Base-by-base conservation (phyloP, 2,113 vertebrate species). In the Python bivittatus region DNA sequence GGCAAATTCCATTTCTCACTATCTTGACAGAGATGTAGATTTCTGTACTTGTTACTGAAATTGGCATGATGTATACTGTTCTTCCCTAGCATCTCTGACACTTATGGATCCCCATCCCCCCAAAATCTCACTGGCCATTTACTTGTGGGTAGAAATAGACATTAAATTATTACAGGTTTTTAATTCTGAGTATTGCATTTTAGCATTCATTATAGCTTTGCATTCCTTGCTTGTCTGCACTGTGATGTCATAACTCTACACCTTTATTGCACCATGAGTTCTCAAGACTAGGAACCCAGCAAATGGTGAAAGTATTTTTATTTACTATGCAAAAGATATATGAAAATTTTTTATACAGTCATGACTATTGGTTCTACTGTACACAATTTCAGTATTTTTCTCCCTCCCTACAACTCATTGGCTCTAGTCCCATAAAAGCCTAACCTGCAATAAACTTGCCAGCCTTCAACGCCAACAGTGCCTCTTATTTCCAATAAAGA, bases 21-120 rank as follows among this genome's bases (percentile, higher is more conserved):
- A 57, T n/a, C 68, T 38, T n/a, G 25, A 7, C 10, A 9, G 86
- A 86, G 87, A 57, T 33, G 20, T n/a, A 15, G 23, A 2, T 86
- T 91, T 84, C 90, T 85, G 92, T 52, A 6, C 88, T 6, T 3
- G 0, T 88, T 89, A 90, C 88, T 85, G 91, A 61, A 88, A 56
- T 72, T 91, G 94, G 89, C 89, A 64, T 88, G n/a, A 52, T 91
- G 94, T 94, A 84, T 87, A 9, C 27, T 84, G 89, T 38, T 72
- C 52, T 42, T 68, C 52, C n/a, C 29, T 52, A 12, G 15, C 15
- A 6, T 60, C 9, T 12, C 3, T 84, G 44, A 60, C 11, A 12
- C 20, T 53, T 85, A 20, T 48, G 38, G 4, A 60, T 48, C 10
- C 12, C 10, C 56, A 17, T 94, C 94, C 92, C 11, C 29, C 29